phyloP scores from a whole-genome alignment of 2,113 vertebrate genomes.

The Anseranas semipalmata region DNA sequence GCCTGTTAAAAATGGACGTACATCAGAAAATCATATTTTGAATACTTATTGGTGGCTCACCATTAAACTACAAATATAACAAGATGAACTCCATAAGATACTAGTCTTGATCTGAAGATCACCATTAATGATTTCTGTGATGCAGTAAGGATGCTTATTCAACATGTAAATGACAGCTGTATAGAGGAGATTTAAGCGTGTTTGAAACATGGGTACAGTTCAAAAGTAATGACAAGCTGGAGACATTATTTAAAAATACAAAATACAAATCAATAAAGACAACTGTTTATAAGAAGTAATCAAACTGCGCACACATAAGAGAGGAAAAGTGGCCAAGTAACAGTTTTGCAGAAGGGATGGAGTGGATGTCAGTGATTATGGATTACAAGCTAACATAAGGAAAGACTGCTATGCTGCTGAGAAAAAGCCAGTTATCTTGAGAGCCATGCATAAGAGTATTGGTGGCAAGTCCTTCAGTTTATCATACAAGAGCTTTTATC shows the following conservation, averaged over 20 bases:
- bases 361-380: background rate
- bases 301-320: background rate
- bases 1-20: background rate
- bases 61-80: background rate
- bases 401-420: background rate
- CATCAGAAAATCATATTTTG: background rate
- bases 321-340: background rate
- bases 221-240: background rate
- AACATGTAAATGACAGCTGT: background rate
- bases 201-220: background rate
- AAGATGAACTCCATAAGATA: background rate
- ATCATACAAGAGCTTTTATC: background rate
- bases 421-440: background rate
- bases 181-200: background rate
- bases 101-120: background rate
- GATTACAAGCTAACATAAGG: background rate
- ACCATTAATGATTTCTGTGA: background rate
- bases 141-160: background rate
- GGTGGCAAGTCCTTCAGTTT: background rate
- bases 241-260: background rate
- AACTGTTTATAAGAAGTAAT: background rate
- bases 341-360: background rate
- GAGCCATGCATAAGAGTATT: background rate
- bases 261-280: background rate
- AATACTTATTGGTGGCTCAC: background rate